Base-by-base conservation (phyloP, 2,888 invertebrate species). In the Acanthosepion esculentum region DNA sequence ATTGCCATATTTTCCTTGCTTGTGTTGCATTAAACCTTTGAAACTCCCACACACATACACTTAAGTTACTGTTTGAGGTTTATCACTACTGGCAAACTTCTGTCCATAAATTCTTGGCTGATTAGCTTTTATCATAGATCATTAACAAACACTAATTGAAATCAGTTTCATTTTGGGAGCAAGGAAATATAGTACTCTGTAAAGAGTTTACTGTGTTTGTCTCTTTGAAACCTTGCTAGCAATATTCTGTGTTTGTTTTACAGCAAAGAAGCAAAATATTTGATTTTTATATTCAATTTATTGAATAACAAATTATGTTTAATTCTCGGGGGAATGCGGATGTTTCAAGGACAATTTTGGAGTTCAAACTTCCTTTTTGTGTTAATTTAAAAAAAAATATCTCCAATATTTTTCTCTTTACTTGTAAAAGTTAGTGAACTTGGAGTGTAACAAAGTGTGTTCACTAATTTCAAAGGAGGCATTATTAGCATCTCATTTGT, bases 151-250 rank as follows among this genome's bases (percentile, higher is more conserved):
- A 41, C 41, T 41, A 41, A 41, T 10, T 29, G 29, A 33, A 5
- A 23, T n/a, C 33, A 78, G 78, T 78, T 78, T 12, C 0, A 78
- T 78, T 78, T 78, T n/a, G n/a, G n/a, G 78, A 78, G 78, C 78
- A 78, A 78, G 78, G 78, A 78, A 78, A 78, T n/a, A n/a, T 78
- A 23, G n/a, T 78, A n/a, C 1, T n/a, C 78, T 33, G n/a, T 78
- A 78, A 78, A 78, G 6, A 33, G 12, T 78, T 78, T 10, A 78
- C 12, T 33, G 78, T 78, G 18, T 78, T n/a, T 64, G 8, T 53
- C 93, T 53, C 93, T 93, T 48, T 92, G 93, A 53, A 93, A 93
- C 53, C 93, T 93, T 93, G 93, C 93, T 93, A 93, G 93, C 93
- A 93, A 93, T 93, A 93, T 18, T 93, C 53, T 92, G 48, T 48